Conservation (phyloP, 1,140 invertebrate genomes). For the Drosophila lacteicornis region DNA sequence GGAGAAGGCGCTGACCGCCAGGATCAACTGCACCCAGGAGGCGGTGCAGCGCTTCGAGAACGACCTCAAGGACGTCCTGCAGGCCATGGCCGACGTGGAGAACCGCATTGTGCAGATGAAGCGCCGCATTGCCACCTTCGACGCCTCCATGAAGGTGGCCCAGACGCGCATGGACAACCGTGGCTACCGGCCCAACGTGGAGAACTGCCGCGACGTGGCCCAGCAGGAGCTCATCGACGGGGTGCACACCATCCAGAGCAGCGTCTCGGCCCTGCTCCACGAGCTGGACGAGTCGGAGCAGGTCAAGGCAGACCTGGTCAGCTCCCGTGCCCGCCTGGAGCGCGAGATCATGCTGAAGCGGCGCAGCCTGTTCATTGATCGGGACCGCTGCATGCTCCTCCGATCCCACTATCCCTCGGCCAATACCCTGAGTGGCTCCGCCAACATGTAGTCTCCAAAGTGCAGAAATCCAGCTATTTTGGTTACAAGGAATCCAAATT, state of each 20-base stretch:
- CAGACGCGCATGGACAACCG: conserved; percentile 91
- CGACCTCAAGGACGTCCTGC: conserved; percentile 88
- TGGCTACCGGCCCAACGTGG: conserved; percentile 88
- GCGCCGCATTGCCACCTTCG: conserved; percentile 87
- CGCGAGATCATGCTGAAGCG: conserved; percentile 90
- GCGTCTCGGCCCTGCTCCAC: conserved; percentile 87
- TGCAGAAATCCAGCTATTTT: not conserved
- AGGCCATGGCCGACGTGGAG: conserved; percentile 90
- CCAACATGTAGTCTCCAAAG: conserved; percentile 21
- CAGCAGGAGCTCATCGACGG: conserved; percentile 91
- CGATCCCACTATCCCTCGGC: conserved; percentile 89
- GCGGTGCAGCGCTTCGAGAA: conserved; percentile 88
- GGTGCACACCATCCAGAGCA: conserved; percentile 89
- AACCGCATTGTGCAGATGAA: conserved; percentile 88
- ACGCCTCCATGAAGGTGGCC: conserved; percentile 90
- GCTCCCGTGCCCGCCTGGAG: conserved; percentile 88
- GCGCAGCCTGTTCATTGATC: conserved; percentile 89
- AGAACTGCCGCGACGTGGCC: conserved; percentile 89
- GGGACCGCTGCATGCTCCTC: conserved; percentile 87
- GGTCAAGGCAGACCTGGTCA: conserved; percentile 87
- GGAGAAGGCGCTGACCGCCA: conserved; percentile 88
- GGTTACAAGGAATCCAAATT: not conserved
- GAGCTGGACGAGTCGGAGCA: conserved; percentile 88
- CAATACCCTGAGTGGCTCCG: conserved; percentile 87
- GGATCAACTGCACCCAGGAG: conserved; percentile 89